These are phyloP conservation scores for Pelochelys cantorii DNA, from an alignment of 2,797 vertebrate genomes.

Conservation along the genomic window DNA sequence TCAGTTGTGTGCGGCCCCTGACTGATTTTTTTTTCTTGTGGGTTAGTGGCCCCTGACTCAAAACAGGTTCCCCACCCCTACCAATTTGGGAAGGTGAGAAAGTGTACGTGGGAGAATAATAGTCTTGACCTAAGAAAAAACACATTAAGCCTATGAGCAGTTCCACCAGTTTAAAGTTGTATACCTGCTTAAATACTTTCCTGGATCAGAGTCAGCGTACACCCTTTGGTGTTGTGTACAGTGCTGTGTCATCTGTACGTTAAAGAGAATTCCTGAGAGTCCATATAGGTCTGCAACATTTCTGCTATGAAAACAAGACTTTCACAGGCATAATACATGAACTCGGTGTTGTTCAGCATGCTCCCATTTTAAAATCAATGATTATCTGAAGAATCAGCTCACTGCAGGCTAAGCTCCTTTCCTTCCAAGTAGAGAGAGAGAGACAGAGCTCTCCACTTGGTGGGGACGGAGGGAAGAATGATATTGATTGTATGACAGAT, in stretches of 20 bases:
- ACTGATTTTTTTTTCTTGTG: too few species aligned
- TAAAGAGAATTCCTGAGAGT: too few species aligned
- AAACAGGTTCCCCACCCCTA: too few species aligned
- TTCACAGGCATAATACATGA: neutral
- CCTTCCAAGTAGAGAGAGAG: constrained; percentile 33
- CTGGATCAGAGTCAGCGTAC: neutral
- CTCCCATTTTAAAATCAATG: constrained; percentile 17
- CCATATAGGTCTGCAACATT: neutral
- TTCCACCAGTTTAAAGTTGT: too few species aligned
- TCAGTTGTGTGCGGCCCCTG: too few species aligned
- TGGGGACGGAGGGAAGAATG: neutral
- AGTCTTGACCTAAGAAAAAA: too few species aligned
- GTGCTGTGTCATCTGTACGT: neutral
- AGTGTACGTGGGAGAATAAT: too few species aligned
- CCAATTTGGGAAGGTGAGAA: too few species aligned
- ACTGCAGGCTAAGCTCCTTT: neutral
- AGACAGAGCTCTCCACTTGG: neutral
- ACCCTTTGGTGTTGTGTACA: neutral
- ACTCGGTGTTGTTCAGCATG: neutral
- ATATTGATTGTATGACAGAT: neutral
- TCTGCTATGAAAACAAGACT: neutral
- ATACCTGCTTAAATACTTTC: too few species aligned
- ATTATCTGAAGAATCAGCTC: neutral
- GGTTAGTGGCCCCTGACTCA: too few species aligned
- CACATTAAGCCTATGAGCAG: too few species aligned